These are phyloP conservation scores for Hemitrygon akajei DNA, from an alignment of 2,797 vertebrate genomes.

Conservation along the genomic window DNA sequence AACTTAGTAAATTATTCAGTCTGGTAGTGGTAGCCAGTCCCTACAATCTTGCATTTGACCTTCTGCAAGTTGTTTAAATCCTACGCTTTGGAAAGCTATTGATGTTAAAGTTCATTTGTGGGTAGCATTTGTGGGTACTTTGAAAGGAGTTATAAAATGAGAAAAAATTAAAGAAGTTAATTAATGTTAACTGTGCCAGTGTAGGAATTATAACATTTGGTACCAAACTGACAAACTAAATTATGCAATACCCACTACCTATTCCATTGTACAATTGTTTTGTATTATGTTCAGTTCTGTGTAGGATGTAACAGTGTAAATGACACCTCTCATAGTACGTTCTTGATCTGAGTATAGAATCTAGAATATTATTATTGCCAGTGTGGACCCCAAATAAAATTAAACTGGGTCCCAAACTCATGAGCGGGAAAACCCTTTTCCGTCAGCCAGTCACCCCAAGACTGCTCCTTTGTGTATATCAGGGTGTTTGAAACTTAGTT, in stretches of 20 bases:
- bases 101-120: background rate
- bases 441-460: too few relatives aligned
- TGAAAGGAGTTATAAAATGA: background rate
- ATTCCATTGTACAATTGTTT: background rate
- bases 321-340: background rate
- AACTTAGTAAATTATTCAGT: background rate
- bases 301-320: background rate
- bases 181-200: background rate
- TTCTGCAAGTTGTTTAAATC: background rate
- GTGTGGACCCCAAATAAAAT: too few relatives aligned
- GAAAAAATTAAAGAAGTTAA: background rate
- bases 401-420: too few relatives aligned
- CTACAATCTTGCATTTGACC: background rate
- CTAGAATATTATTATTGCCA: too few relatives aligned
- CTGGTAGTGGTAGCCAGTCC: background rate
- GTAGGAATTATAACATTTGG: background rate
- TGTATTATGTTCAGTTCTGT: background rate
- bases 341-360: background rate
- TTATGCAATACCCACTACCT: background rate
- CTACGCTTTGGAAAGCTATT: background rate
- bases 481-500: too few relatives aligned
- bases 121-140: background rate
- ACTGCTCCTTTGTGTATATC: too few relatives aligned
- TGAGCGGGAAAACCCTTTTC: too few relatives aligned
- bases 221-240: background rate